Conservation (phyloP, 2,888 invertebrate species). For the Eledona agricola region DNA sequence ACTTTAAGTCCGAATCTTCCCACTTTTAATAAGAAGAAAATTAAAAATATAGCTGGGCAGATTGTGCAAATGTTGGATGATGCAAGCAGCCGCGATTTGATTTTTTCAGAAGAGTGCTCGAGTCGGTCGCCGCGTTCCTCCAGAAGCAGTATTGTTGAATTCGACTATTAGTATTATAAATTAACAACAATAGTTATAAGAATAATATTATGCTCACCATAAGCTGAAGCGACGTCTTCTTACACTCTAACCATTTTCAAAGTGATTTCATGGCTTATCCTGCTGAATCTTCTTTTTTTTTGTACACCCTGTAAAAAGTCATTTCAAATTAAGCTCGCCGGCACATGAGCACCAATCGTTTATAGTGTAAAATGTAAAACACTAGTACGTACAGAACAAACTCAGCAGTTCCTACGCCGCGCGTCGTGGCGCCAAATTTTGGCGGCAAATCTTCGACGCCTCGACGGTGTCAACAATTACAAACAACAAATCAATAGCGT, state of each 20-base stretch:
- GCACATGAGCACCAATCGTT: no score
- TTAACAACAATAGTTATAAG: no score
- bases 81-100: conserved; percentile 50
- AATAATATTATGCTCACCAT: no score
- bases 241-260: no score
- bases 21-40: conserved; percentile 52
- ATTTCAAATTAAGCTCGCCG: neutral
- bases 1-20: conserved; percentile 57
- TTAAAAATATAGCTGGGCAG: conserved; percentile 48
- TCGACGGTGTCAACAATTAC: no score
- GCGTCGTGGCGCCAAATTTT: conserved; percentile 17
- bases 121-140: conserved; percentile 54
- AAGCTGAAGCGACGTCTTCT: no score
- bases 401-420: neutral
- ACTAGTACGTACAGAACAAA: neutral
- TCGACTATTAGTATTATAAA: conserved; percentile 40
- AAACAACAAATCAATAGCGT: neutral
- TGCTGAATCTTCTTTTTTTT: neutral
- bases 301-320: neutral
- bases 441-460: conserved; percentile 12
- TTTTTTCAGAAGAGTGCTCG: conserved; percentile 55
- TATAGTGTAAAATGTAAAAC: no score
- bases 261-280: no score
- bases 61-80: conserved; percentile 51
- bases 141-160: conserved; percentile 55